phyloP scores from a whole-genome alignment of 1,140 invertebrate species.

The Drosophila ambigua region DNA sequence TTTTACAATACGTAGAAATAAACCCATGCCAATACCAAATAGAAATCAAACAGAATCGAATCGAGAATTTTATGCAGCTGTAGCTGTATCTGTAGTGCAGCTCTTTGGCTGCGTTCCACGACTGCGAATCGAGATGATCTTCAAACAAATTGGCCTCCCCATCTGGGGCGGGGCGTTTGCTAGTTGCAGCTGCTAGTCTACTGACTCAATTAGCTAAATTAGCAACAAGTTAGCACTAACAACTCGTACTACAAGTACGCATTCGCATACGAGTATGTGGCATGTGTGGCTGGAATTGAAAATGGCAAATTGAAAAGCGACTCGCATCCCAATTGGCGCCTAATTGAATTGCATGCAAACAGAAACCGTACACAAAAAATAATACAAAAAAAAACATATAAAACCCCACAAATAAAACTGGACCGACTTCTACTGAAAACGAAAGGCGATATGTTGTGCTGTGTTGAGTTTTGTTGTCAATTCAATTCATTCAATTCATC shows the following conservation, averaged over 20 bases:
- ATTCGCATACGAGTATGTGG: background rate
- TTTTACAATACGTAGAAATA: conserved; percentile 13
- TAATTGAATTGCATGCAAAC: conserved; percentile 78
- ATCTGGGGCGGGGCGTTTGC: background rate
- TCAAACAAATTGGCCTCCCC: conserved; percentile 42
- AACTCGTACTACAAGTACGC: background rate
- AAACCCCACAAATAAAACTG: conserved; percentile 39
- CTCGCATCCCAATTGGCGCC: conserved; percentile 54
- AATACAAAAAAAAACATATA: conserved; percentile 15
- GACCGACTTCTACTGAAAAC: conserved; percentile 54
- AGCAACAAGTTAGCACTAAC: conserved; percentile 66
- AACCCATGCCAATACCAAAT: conserved; percentile 29
- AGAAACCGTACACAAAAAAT: conserved; percentile 22
- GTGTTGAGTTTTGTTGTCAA: conserved; percentile 25
- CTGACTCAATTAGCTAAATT: conserved; percentile 76
- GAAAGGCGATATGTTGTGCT: conserved; percentile 55
- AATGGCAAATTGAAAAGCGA: conserved; percentile 71
- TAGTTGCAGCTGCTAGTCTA: conserved; percentile 6
- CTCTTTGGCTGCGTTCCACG: too few relatives aligned
- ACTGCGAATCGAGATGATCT: conserved; percentile 58
- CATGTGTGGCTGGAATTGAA: conserved; percentile 32
- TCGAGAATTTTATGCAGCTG: conserved; percentile 5
- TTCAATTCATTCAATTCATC: conserved; percentile 50
- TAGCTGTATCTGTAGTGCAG: too few relatives aligned
- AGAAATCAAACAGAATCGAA: conserved; percentile 36